Evolutionary conservation across 2,797 vertebrate species (phyloP).

Genomic region (Chloroceryle amazona): DNA sequence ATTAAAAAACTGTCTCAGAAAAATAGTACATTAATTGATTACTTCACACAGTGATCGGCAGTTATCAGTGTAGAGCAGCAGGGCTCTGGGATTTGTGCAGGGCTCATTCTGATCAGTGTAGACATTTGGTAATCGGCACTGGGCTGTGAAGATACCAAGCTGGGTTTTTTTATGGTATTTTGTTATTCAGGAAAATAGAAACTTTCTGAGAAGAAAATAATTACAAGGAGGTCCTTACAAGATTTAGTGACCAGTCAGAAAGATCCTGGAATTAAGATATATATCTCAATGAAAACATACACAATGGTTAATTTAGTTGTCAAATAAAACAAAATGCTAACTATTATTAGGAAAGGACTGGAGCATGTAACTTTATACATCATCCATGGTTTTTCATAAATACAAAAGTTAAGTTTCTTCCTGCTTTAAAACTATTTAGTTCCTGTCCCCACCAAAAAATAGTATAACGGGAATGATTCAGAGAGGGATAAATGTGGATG

Average conservation of each 20-base stretch:
- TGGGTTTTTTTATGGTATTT: not conserved
- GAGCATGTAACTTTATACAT: not conserved
- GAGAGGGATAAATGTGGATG: not conserved
- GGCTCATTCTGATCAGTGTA: not conserved
- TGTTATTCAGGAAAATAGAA: not conserved
- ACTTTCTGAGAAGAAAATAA: not conserved
- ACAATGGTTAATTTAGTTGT: not conserved
- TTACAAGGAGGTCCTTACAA: not conserved
- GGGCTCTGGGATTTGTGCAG: not conserved
- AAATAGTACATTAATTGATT: not conserved
- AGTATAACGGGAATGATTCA: not conserved
- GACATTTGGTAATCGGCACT: accelerated
- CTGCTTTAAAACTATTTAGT: not conserved
- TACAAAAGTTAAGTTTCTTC: not conserved
- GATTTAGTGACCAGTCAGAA: not conserved
- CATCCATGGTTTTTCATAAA: not conserved
- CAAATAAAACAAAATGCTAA: not conserved
- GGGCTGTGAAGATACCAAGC: not conserved
- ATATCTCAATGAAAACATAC: not conserved
- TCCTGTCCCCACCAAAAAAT: not conserved
- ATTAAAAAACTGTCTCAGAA: not conserved
- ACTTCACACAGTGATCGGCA: not conserved
- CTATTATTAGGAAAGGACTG: not conserved
- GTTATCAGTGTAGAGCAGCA: not conserved
- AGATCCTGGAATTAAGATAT: not conserved